These are phyloP conservation scores for zebrafish (Danio rerio) DNA, from an alignment of 2,113 vertebrate species.

Conservation along the genomic window GRCz12tu NC_133191.1:12966001-12966500, in stretches of 20 bases:
- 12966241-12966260: conserved; percentile 31
- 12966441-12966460: conserved; percentile 78
- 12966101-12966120: conserved; percentile 76
- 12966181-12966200: conserved; percentile 46
- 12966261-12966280: conserved; percentile 10
- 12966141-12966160: conserved; percentile 75
- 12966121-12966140: conserved; percentile 75
- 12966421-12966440: conserved; percentile 79
- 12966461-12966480: conserved; percentile 76
- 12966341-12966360: conserved; percentile 34
- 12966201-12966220: conserved; percentile 39
- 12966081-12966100: conserved; percentile 84
- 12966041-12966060: conserved; percentile 78
- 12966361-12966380: conserved; percentile 71
- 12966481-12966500: not conserved
- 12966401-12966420: conserved; percentile 78
- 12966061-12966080: conserved; percentile 77
- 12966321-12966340: not conserved
- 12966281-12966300: conserved; percentile 44
- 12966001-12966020: conserved; percentile 81
- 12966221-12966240: conserved; percentile 27
- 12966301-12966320: conserved; percentile 29
- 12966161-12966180: conserved; percentile 57
- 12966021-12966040: conserved; percentile 76
- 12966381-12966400: conserved; percentile 72